A percentile compares a stretch with the other conserved stretches of the same genome.
These are phyloP conservation scores for Melanostigma gelatinosum DNA, from an alignment of 2,113 vertebrate species.

Conservation along the genomic window DNA sequence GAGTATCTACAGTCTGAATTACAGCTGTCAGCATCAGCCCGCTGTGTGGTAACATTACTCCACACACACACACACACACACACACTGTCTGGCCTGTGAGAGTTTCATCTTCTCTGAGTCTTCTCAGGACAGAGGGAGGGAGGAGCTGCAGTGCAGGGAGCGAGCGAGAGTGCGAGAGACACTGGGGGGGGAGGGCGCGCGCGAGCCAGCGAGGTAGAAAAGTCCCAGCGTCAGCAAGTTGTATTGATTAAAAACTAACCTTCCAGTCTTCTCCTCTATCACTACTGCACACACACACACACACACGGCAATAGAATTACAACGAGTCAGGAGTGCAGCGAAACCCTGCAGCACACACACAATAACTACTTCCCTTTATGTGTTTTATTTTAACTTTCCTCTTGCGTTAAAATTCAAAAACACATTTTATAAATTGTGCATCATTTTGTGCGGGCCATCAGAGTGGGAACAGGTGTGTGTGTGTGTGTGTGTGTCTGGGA, in stretches of 20 bases:
- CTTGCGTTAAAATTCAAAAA: conserved; percentile 43
- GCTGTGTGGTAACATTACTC: conserved; percentile 82
- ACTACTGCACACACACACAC: conserved; percentile 76
- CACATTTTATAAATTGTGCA: conserved; percentile 40
- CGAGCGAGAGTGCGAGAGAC: conserved; percentile 61
- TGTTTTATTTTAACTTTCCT: conserved; percentile 50
- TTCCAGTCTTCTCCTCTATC: conserved; percentile 94
- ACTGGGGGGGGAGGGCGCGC: conserved; percentile 69
- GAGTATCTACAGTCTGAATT: conserved; percentile 70
- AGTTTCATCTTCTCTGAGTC: conserved; percentile 84
- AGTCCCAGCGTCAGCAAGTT: conserved; percentile 97
- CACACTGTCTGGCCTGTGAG: conserved; percentile 76
- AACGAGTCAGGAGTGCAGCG: conserved; percentile 67
- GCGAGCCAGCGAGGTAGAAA: conserved; percentile 89
- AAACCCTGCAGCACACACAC: conserved; percentile 35
- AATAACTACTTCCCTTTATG: conserved; percentile 6
- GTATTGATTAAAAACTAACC: conserved; percentile 99
- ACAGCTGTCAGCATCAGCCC: conserved; percentile 74
- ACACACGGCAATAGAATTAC: conserved; percentile 71
- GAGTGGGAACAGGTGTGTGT: neutral
- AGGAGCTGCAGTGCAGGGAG: conserved; percentile 70
- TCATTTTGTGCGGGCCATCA: neutral
- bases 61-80: conserved; percentile 84
- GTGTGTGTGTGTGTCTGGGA: conserved; percentile 73
- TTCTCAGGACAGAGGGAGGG: conserved; percentile 86